Base-by-base conservation (phyloP, 2,797 vertebrate species). In the Mareca penelope region DNA sequence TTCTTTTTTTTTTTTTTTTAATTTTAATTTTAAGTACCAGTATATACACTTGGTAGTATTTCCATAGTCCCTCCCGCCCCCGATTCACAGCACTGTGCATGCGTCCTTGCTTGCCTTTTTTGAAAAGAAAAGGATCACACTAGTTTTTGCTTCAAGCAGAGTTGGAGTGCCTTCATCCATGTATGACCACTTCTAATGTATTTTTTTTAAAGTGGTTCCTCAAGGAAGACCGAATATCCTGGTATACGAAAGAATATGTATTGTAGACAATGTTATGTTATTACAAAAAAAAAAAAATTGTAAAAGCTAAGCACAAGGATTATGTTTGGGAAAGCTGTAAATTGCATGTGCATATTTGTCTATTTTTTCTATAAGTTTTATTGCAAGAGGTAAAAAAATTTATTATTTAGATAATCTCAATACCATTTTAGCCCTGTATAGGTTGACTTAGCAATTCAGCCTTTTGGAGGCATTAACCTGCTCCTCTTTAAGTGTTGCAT, bases 101-200 rank as follows among this genome's bases (percentile, higher is more conserved):
- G 99, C 98, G 97, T 98, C 98, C 98, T 98, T 98, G 98, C 98
- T 99, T 97, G 98, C 98, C 98, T 99, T 99, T 98, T 98, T 98
- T 98, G 98, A 97, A 97, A 96, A 98, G 97, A 96, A 97, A 97
- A 98, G 98, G 98, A 98, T 98, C 97, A 98, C 98, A 98, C 98
- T 98, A 98, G 98, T 97, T 98, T 97, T 98, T 98, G 98, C 98
- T 99, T 99, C 98, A 97, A 98, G 98, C 98, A 98, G 98, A 98
- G 97, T 97, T 97, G 97, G 98, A 99, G 99, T 99, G 99, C 99
- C 99, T 99, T 99, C 98, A 98, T 99, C 98, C 98, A 97, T 96
- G 96, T 98, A 98, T 98, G 98, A 99, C 98, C 99, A 99, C 98
- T 99, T 99, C 97, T 96, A 97, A 97, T 97, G 96, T 87, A 88